Evolutionary conservation across 2,113 vertebrate species (phyloP).

Genomic region (Rutilus rutilus): DNA sequence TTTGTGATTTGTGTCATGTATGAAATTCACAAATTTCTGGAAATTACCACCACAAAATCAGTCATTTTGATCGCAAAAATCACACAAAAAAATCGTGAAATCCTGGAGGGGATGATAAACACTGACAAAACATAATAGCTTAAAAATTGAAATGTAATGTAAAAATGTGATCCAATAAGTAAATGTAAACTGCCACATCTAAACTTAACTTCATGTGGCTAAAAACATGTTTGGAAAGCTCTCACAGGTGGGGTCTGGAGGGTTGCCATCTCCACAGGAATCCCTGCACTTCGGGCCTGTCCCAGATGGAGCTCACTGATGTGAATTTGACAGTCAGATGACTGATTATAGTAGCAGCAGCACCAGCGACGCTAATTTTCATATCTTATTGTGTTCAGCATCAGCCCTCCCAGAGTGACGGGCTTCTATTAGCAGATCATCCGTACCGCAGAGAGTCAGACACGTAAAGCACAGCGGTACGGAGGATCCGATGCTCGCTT

Average conservation of each 20-base stretch:
- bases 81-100: too few relatives aligned
- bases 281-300: neutral
- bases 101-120: too few relatives aligned
- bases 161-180: too few relatives aligned
- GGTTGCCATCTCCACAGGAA: neutral
- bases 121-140: too few relatives aligned
- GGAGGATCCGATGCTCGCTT: conserved; percentile 7
- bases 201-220: neutral
- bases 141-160: too few relatives aligned
- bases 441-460: conserved; percentile 38
- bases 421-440: conserved; percentile 61
- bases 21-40: too few relatives aligned
- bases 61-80: too few relatives aligned
- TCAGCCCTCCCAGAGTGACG: conserved; percentile 61
- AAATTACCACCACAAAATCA: too few relatives aligned
- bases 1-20: too few relatives aligned
- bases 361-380: conserved; percentile 63
- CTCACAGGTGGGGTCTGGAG: neutral
- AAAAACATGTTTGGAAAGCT: neutral
- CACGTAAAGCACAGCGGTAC: conserved; percentile 37
- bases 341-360: conserved; percentile 67
- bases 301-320: conserved; percentile 55
- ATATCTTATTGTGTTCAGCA: conserved; percentile 61
- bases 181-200: too few relatives aligned
- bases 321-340: conserved; percentile 72